Conservation (phyloP, 2,113 vertebrate species). For the Thalassarche chlororhynchos region DNA sequence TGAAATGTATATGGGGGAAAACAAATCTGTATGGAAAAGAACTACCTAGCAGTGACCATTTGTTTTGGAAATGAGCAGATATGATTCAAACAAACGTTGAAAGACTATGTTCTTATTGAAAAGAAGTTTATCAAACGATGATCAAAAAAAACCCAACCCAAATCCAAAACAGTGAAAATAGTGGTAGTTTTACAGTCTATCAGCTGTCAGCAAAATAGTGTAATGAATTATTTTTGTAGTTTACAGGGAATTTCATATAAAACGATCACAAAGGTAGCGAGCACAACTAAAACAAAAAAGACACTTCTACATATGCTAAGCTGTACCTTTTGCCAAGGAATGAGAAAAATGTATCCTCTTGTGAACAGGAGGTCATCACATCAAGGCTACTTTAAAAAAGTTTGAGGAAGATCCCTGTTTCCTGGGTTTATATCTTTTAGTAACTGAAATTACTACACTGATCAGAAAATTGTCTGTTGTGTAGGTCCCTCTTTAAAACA, state of each 20-base stretch:
- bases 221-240: not conserved
- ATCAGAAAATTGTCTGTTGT: not conserved
- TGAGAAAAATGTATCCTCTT: not conserved
- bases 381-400: not conserved
- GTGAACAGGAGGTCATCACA: not conserved
- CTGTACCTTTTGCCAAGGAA: not conserved
- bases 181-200: not conserved
- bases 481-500: not conserved
- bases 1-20: too few species aligned
- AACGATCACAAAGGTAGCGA: fast-evolving
- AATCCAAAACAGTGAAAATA: not conserved
- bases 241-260: not conserved
- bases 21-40: not conserved
- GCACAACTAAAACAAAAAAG: not conserved
- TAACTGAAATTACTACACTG: not conserved
- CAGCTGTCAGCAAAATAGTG: not conserved
- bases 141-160: not conserved
- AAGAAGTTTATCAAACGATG: not conserved
- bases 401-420: not conserved
- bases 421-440: not conserved
- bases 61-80: not conserved
- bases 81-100: not conserved
- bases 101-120: not conserved
- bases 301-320: not conserved
- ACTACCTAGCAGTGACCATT: not conserved